A percentile compares a stretch with the other conserved stretches of the same genome.
Conservation (phyloP, 2,797 vertebrate species). For the Brotogeris chrysoptera region DNA sequence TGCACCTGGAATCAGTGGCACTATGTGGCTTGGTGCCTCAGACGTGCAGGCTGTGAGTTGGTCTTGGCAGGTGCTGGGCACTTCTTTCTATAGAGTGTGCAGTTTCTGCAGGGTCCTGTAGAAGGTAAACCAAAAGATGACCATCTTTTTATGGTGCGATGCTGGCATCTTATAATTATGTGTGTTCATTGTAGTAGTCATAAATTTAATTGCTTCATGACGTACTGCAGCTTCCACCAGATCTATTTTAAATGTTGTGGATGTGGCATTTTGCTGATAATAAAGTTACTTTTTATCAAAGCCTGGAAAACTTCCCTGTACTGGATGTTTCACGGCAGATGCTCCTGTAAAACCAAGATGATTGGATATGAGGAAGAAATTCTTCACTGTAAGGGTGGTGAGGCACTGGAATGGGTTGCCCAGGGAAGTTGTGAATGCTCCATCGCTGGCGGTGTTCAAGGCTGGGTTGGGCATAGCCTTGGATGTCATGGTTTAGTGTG, state of each 20-base stretch:
- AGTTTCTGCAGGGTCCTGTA: not conserved
- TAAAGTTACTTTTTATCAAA: not conserved
- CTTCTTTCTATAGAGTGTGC: fast-evolving
- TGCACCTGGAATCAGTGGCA: not conserved
- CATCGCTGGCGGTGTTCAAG: too few relatives aligned
- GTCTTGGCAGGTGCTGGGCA: fast-evolving
- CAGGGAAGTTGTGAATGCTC: too few relatives aligned
- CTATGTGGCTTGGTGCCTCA: fast-evolving
- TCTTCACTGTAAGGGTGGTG: too few relatives aligned
- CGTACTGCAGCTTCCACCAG: not conserved
- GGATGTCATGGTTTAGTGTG: too few relatives aligned
- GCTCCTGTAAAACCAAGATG: not conserved
- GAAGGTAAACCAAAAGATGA: not conserved
- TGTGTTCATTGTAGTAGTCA: not conserved
- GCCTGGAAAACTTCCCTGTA: not conserved
- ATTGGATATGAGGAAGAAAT: too few relatives aligned
- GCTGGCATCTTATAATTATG: not conserved
- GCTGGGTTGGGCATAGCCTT: too few relatives aligned
- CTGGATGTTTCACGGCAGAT: not conserved
- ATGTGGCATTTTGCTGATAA: not conserved
- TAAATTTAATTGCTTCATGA: not conserved
- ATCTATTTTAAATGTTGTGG: not conserved
- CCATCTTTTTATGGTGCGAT: not conserved
- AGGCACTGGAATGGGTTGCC: too few relatives aligned
- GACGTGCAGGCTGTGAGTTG: not conserved